Evolutionary conservation across 2,888 invertebrate genomes (phyloP).

Genomic region (Trichopoda pennipes): DNA sequence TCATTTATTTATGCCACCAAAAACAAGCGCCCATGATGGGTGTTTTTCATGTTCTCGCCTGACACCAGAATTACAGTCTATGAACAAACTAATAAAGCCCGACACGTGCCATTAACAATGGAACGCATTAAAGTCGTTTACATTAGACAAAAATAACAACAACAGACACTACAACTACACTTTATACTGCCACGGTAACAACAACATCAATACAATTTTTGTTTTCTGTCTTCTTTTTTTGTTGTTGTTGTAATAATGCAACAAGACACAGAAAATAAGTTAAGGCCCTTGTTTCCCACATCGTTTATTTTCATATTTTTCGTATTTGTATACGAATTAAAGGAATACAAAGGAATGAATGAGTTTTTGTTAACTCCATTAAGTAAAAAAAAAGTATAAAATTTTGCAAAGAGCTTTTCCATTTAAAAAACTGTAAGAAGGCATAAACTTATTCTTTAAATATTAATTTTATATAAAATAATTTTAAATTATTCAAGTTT

Average conservation of each 20-base stretch:
- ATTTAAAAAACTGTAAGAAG: background rate
- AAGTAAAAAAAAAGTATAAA: background rate
- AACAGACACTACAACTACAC: too few species aligned
- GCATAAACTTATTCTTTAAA: background rate
- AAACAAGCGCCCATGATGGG: slow-evolving; percentile 65
- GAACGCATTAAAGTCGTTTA: slow-evolving; percentile 82
- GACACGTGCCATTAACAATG: slow-evolving; percentile 81
- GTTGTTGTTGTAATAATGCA: slow-evolving; percentile 43
- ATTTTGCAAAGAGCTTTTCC: background rate
- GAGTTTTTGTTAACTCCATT: slow-evolving; percentile 15
- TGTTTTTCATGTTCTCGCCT: slow-evolving; percentile 71
- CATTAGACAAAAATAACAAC: slow-evolving; percentile 73
- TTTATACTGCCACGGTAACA: slow-evolving; percentile 61
- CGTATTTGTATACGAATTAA: slow-evolving; percentile 24
- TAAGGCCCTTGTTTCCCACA: slow-evolving; percentile 36
- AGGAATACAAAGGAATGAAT: background rate
- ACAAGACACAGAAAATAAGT: slow-evolving; percentile 17
- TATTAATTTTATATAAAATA: background rate
- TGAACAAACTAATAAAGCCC: slow-evolving; percentile 81
- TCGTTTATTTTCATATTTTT: slow-evolving; percentile 38
- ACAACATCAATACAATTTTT: slow-evolving; percentile 44
- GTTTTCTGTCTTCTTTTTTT: background rate
- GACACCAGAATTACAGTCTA: slow-evolving; percentile 70
- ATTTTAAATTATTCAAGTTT: too few species aligned
- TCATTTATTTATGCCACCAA: slow-evolving; percentile 30